These are phyloP conservation scores for Drosophila meridiana DNA, from an alignment of 2,888 invertebrate genomes.

Conservation along the genomic window DNA sequence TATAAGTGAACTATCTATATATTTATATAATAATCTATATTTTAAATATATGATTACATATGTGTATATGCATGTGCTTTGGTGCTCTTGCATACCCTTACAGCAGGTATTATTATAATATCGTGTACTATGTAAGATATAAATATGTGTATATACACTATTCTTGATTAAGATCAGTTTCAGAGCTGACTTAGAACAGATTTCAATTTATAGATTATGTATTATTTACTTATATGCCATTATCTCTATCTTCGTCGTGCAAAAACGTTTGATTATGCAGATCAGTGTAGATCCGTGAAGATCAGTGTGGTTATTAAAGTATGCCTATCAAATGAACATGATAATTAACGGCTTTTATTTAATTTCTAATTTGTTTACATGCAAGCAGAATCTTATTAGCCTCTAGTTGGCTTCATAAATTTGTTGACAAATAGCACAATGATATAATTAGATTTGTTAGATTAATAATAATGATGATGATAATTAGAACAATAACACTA, in stretches of 20 bases:
- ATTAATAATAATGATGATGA: background rate
- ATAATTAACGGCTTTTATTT: background rate
- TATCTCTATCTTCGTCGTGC: no score
- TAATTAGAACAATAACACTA: background rate
- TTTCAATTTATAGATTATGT: no score
- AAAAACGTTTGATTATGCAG: no score
- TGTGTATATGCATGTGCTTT: background rate
- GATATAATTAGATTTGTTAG: no score
- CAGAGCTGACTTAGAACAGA: background rate
- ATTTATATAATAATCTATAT: conserved; percentile 2
- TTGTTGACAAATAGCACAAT: background rate
- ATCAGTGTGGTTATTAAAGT: no score
- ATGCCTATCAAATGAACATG: no score
- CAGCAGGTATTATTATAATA: background rate
- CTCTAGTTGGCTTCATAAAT: background rate
- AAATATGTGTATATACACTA: background rate
- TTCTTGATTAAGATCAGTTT: background rate
- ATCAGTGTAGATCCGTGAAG: no score
- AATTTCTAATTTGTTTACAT: background rate
- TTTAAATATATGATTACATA: conserved; percentile 1
- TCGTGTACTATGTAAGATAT: background rate
- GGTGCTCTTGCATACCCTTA: background rate
- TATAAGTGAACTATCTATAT: background rate
- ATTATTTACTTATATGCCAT: no score
- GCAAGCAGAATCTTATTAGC: no score